Percentiles rank a stretch among this genome's conserved stretches.
phyloP scores from a whole-genome alignment of 2,113 vertebrate genomes.

The Micronisus gabar region DNA sequence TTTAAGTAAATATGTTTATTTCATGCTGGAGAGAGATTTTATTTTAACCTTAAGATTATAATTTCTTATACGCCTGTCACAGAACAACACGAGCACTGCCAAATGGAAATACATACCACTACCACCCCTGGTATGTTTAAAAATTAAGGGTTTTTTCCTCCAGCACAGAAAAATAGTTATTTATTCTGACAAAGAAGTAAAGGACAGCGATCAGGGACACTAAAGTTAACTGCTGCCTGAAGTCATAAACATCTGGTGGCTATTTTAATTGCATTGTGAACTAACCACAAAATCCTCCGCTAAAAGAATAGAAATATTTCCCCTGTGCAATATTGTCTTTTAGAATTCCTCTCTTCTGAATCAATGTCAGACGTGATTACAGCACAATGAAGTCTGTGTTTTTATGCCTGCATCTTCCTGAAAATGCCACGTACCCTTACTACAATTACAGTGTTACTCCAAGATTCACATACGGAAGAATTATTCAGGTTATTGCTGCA shows the following conservation, averaged over 20 bases:
- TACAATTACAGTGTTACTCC: not conserved
- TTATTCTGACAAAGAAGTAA: constrained; percentile 5
- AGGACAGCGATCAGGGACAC: not conserved
- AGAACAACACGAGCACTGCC: not conserved
- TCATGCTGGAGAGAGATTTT: not conserved
- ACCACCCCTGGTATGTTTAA: not conserved
- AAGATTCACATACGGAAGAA: not conserved
- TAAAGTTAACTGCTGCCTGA: constrained; percentile 51
- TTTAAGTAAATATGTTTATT: constrained; percentile 40
- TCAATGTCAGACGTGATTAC: constrained; percentile 32
- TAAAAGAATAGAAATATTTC: constrained; percentile 41
- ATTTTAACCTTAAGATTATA: constrained; percentile 1
- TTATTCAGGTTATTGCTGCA: not conserved
- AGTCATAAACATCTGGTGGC: constrained; percentile 66
- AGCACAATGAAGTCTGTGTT: constrained; percentile 16
- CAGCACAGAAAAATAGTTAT: not conserved
- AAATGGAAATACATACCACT: not conserved
- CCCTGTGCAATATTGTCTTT: constrained; percentile 45
- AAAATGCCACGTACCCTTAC: not conserved
- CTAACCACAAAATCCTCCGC: constrained; percentile 22
- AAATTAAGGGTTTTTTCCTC: not conserved
- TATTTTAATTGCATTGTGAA: constrained; percentile 61
- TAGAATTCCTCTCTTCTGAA: constrained; percentile 55
- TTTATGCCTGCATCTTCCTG: not conserved
- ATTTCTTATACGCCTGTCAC: not conserved